These are phyloP conservation scores for Habropoda laboriosa DNA, from an alignment of 1,140 invertebrate genomes.

Conservation along the genomic window DNA sequence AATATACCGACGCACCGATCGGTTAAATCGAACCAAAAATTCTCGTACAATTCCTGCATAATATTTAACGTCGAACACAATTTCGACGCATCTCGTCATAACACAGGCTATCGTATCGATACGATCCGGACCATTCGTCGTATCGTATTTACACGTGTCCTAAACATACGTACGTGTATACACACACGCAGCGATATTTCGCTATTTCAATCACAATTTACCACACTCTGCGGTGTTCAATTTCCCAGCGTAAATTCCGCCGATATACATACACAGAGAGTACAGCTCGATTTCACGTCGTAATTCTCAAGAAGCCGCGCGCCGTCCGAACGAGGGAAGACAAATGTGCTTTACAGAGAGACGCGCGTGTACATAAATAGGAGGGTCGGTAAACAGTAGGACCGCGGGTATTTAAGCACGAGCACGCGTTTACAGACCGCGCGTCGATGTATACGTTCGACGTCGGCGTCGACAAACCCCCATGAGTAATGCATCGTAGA, in stretches of 20 bases:
- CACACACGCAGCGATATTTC: too few species aligned
- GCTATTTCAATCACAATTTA: background rate
- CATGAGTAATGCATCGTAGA: slow-evolving; percentile 36
- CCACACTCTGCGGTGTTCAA: too few species aligned
- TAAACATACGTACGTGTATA: too few species aligned
- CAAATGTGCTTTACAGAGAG: background rate
- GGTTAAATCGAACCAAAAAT: too few species aligned
- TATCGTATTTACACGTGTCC: background rate
- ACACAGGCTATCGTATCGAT: too few species aligned
- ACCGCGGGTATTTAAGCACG: slow-evolving; percentile 35
- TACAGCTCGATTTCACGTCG: slow-evolving; percentile 4
- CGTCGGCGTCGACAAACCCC: slow-evolving; percentile 10
- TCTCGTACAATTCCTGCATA: too few species aligned
- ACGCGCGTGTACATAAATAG: slow-evolving; percentile 4
- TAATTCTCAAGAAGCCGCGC: slow-evolving; percentile 26
- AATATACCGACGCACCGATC: too few species aligned
- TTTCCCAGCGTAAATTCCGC: background rate
- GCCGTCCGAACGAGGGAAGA: background rate
- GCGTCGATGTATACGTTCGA: background rate
- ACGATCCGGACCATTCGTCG: background rate
- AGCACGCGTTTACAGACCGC: background rate
- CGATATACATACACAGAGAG: too few species aligned
- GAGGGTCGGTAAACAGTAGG: slow-evolving; percentile 2
- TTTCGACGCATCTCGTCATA: too few species aligned
- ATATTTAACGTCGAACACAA: too few species aligned